A percentile compares a stretch with the other conserved stretches of the same genome.
Conservation (phyloP, 2,113 vertebrate species). For the Sciurus niger region DNA sequence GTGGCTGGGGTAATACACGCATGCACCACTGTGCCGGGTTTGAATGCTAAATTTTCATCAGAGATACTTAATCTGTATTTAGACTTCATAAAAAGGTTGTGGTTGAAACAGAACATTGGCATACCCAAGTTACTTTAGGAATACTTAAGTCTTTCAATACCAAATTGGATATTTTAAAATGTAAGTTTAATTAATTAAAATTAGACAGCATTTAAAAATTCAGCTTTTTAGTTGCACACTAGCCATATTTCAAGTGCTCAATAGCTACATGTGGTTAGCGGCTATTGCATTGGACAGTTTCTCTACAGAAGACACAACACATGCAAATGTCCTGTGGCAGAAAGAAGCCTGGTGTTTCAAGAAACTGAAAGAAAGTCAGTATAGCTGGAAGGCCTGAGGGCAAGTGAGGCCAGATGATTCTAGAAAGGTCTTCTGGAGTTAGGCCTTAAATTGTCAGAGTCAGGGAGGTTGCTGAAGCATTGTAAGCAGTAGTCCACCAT, state of each 20-base stretch:
- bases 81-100: conserved; percentile 50
- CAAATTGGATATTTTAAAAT: conserved; percentile 1
- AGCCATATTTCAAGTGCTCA: background rate
- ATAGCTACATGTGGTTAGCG: background rate
- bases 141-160: background rate
- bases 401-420: background rate
- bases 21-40: background rate
- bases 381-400: background rate
- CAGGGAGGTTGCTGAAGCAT: background rate
- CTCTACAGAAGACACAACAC: background rate
- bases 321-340: conserved; percentile 54
- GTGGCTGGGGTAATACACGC: background rate
- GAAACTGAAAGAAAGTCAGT: background rate
- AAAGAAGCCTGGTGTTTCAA: background rate
- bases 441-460: conserved; percentile 8
- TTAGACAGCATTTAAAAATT: background rate
- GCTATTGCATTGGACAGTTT: background rate
- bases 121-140: background rate
- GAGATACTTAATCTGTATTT: conserved; percentile 38
- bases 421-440: conserved; percentile 4
- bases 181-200: background rate
- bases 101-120: background rate
- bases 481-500: background rate
- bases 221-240: background rate
- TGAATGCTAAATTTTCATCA: background rate